These are phyloP conservation scores for Philopedon plagiatum DNA, from an alignment of 2,888 invertebrate genomes.

Conservation along the genomic window DNA sequence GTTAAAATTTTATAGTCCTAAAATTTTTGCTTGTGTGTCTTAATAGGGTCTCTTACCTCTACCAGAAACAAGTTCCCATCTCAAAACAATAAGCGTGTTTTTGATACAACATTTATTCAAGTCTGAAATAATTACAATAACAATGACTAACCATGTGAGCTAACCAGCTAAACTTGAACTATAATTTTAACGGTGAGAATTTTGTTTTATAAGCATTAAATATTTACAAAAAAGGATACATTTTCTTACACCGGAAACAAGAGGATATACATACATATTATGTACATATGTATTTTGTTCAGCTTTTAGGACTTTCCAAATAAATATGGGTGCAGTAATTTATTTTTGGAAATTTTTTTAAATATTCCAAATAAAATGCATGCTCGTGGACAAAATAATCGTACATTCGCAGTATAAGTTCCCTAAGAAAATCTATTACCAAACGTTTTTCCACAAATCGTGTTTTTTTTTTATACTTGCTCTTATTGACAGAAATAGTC, in stretches of 20 bases:
- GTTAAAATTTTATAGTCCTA: not conserved
- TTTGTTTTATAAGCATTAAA: not conserved
- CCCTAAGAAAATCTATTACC: too few relatives aligned
- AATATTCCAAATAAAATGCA: too few relatives aligned
- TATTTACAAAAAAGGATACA: not conserved
- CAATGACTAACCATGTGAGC: constrained; percentile 13
- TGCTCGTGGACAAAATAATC: too few relatives aligned
- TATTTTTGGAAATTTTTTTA: too few relatives aligned
- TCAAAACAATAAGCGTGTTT: constrained; percentile 1
- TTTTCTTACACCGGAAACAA: not conserved
- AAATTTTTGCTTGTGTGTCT: not conserved
- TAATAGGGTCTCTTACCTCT: constrained; percentile 19
- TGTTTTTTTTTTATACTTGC: too few relatives aligned
- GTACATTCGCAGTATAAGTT: too few relatives aligned
- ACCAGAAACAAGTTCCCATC: constrained; percentile 16
- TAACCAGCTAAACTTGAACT: constrained; percentile 1
- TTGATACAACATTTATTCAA: constrained; percentile 2
- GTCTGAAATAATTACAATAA: not conserved
- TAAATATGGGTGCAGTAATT: too few relatives aligned
- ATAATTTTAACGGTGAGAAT: constrained; percentile 7
- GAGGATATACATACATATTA: too few relatives aligned
- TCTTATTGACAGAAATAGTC: too few relatives aligned
- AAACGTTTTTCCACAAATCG: too few relatives aligned
- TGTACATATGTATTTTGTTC: too few relatives aligned
- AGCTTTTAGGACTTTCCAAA: too few relatives aligned